Base-by-base conservation (phyloP, 2,797 vertebrate species). In the Danio tinwini region DNA sequence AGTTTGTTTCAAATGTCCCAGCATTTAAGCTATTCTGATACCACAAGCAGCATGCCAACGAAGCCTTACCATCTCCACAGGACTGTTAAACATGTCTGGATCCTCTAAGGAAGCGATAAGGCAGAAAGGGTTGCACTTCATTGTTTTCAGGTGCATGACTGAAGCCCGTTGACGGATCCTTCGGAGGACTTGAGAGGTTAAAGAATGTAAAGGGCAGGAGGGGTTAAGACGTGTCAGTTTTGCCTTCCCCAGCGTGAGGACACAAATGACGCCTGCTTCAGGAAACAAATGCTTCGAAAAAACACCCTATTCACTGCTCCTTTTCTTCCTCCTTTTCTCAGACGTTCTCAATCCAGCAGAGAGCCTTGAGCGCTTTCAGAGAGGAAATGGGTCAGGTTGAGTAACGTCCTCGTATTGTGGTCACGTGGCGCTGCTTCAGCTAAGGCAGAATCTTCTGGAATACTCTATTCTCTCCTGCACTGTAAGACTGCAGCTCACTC, bases 61-160 rank as follows among this genome's bases (percentile, higher is more conserved):
- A 53, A 55, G 19, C 75, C 90, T 94, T 95, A 98, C 97, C 96
- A 95, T 93, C 0, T 89, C 86, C 85, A 96, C 95, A 5, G 93
- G 92, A 83, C 92, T 93, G 86, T 86, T 91, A 93, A 97, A 98
- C 90, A 99, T 88, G 81, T 97, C 96, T 50, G 85, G 93, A 83
- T 93, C 93, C 7, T 93, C 92, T 89, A 96, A 90, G 8, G 95
- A 96, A 88, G 96, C 95, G 61, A 97, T 89, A 88, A 99, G 92
- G 81, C 96, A 97, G 88, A 92, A 93, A 63, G 74, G 92, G 85
- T 93, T 93, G 55, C 92, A 92, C 88, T 93, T 94, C 75, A 91
- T 91, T 63, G 90, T 92, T 85, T 93, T 94, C 82, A 94, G 89
- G 85, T 93, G 94, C 94, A 94, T 94, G 86, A 85, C 19, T 69